Evolutionary conservation across 30 jellyfish, hydroid and myxozoan genomes (phyloP).

Genomic region (Aurelia sp.): DNA sequence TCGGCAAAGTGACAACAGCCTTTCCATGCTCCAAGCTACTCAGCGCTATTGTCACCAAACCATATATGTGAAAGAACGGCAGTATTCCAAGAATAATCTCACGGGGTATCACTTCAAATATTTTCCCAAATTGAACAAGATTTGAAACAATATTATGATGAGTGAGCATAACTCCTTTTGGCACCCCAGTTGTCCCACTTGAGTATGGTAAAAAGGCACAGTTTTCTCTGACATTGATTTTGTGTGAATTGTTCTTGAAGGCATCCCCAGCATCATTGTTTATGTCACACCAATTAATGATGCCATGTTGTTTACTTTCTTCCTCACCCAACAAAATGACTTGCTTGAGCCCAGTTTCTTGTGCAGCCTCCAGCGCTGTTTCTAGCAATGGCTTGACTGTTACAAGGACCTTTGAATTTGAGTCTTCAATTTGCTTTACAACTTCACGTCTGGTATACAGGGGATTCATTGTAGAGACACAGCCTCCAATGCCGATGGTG

Average conservation of each 20-base stretch:
- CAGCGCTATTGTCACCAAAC: conserved; percentile 48
- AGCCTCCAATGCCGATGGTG: conserved; percentile 70
- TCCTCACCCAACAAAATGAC: conserved; percentile 66
- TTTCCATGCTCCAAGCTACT: conserved; percentile 51
- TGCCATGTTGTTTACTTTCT: conserved; percentile 64
- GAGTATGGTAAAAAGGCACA: conserved; percentile 84
- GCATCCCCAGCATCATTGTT: conserved; percentile 49
- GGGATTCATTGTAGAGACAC: conserved; percentile 79
- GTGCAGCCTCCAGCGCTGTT: conserved; percentile 72
- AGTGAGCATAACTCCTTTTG: conserved; percentile 93
- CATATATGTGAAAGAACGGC: conserved; percentile 90
- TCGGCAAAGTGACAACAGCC: conserved; percentile 67
- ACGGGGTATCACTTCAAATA: conserved; percentile 34
- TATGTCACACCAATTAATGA: conserved; percentile 65
- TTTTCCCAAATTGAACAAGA: conserved; percentile 51
- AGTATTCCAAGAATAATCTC: conserved; percentile 47
- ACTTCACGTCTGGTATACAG: conserved; percentile 73
- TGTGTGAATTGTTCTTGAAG: conserved; percentile 24
- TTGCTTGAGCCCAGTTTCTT: conserved; percentile 62
- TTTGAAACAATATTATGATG: conserved; percentile 75
- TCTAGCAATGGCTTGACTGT: conserved; percentile 55
- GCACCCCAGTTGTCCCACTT: conserved; percentile 97
- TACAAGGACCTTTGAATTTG: conserved; percentile 67
- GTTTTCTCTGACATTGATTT: conserved; percentile 37
- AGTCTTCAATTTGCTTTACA: conserved; percentile 69